Evolutionary conservation across 2,797 vertebrate genomes (phyloP).

Genomic region (Darevskia mixta): DNA sequence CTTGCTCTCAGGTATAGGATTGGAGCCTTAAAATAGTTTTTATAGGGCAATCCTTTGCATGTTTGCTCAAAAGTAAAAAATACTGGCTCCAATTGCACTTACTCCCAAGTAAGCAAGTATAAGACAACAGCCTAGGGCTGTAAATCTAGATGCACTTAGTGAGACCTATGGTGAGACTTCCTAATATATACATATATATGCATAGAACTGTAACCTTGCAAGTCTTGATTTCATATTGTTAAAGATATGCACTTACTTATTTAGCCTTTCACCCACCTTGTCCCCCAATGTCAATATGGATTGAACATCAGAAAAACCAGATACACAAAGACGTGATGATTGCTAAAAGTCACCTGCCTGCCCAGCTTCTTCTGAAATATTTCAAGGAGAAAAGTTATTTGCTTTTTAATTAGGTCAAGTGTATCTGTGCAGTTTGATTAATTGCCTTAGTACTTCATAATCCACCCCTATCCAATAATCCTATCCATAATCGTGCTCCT

Average conservation of each 20-base stretch:
- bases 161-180: too few relatives aligned
- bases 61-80: neutral
- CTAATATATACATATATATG: neutral
- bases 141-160: too few relatives aligned
- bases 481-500: too few relatives aligned
- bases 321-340: neutral
- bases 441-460: too few relatives aligned
- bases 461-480: too few relatives aligned
- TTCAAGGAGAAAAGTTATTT: neutral
- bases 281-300: neutral
- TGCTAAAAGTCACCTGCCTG: neutral
- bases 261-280: neutral
- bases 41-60: neutral
- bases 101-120: neutral
- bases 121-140: neutral
- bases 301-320: neutral
- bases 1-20: neutral
- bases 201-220: neutral
- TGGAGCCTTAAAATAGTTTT: neutral
- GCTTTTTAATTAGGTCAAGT: too few relatives aligned
- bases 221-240: neutral
- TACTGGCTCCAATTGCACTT: neutral
- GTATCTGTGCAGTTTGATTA: too few relatives aligned
- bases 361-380: neutral
- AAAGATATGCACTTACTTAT: neutral